Percentiles rank a stretch among this genome's conserved stretches.
Evolutionary conservation across 2,888 invertebrate species (phyloP).

Genomic region (Hyposoter dolosus): DNA sequence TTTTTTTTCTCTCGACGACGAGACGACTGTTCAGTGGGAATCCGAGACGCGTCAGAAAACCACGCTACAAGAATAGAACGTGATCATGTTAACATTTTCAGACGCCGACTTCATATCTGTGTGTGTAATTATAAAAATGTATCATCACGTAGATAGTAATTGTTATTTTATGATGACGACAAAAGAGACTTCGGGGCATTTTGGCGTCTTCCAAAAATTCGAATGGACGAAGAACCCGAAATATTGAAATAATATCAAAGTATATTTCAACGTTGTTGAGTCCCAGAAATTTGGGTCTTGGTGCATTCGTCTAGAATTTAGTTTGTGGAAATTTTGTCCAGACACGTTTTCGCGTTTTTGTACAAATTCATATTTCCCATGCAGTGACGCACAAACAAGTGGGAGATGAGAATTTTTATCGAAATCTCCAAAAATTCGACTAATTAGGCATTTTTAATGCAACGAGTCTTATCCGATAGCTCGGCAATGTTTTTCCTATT

Average conservation of each 20-base stretch:
- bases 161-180: neutral
- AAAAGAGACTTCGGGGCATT: neutral
- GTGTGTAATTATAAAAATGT: neutral
- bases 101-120: conserved; percentile 5
- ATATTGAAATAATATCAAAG: neutral
- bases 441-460: too few species aligned
- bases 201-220: neutral
- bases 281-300: too few species aligned
- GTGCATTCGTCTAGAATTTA: too few species aligned
- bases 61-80: conserved; percentile 48
- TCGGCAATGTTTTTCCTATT: neutral
- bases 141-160: neutral
- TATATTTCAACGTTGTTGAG: neutral
- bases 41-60: conserved; percentile 31
- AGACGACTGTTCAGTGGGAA: conserved; percentile 11
- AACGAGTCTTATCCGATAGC: too few species aligned
- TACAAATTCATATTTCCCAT: neutral
- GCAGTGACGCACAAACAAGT: too few species aligned
- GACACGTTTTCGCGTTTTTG: neutral
- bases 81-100: conserved; percentile 28
- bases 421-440: too few species aligned
- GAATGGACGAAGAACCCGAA: neutral
- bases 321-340: neutral
- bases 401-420: too few species aligned
- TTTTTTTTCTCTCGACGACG: conserved; percentile 5